phyloP scores from a whole-genome alignment of 2,888 invertebrate species.

The Julus scandinavius region DNA sequence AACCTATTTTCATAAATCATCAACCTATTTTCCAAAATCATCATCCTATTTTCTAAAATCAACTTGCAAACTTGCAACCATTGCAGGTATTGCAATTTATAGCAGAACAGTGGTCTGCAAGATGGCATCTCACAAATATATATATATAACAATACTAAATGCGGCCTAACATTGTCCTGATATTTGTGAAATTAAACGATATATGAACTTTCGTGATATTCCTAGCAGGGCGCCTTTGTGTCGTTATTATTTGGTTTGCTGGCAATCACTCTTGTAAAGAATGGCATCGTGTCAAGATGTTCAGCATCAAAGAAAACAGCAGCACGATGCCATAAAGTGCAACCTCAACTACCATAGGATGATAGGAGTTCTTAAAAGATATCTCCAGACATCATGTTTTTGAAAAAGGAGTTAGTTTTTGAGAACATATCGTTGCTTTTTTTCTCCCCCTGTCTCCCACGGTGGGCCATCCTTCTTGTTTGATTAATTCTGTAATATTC shows the following conservation, averaged over 20 bases:
- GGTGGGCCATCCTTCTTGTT: slow-evolving; percentile 13
- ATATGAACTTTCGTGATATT: neutral
- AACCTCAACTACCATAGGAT: neutral
- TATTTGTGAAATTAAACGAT: neutral
- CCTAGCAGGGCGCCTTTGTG: neutral
- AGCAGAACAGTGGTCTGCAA: no score
- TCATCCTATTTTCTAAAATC: no score
- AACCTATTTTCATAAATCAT: no score
- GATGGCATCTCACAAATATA: no score
- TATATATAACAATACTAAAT: no score
- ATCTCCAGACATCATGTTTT: slow-evolving; percentile 14
- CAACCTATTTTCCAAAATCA: no score
- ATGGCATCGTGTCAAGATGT: neutral
- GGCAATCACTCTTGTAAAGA: neutral
- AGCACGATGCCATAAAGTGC: neutral
- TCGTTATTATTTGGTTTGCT: neutral
- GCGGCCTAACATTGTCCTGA: neutral
- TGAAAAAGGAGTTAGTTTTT: neutral
- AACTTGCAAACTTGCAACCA: no score
- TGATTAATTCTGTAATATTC: neutral
- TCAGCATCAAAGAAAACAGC: neutral
- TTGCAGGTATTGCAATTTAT: no score
- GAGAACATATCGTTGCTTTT: neutral
- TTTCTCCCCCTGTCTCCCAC: neutral
- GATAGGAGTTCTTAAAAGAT: slow-evolving; percentile 19